These are phyloP conservation scores for Myiozetetes cayanensis DNA, from an alignment of 2,113 vertebrate genomes.

Conservation along the genomic window DNA sequence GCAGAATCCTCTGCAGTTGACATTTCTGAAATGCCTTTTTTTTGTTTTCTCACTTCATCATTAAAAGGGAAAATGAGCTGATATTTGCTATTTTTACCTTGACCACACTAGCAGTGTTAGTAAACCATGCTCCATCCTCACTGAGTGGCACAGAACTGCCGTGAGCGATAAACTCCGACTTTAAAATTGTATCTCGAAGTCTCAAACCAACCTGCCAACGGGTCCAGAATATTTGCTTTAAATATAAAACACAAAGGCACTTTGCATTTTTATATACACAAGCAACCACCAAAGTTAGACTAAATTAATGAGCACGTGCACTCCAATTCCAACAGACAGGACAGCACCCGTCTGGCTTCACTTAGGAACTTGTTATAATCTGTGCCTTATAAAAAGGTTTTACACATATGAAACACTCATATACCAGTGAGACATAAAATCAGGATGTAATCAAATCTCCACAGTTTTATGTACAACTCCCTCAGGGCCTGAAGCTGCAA, in stretches of 20 bases:
- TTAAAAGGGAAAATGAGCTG: background rate
- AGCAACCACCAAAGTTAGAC: background rate
- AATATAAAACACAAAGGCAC: background rate
- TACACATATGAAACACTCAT: background rate
- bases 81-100: background rate
- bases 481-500: background rate
- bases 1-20: background rate
- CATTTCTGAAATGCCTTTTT: background rate
- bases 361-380: background rate
- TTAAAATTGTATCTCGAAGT: background rate
- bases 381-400: slow-evolving; percentile 2
- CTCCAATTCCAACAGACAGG: background rate
- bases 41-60: background rate
- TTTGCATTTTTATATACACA: background rate
- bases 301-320: background rate
- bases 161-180: background rate
- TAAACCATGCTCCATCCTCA: background rate
- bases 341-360: background rate
- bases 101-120: background rate
- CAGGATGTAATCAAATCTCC: slow-evolving; percentile 29
- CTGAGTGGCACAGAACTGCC: background rate
- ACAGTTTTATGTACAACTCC: background rate
- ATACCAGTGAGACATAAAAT: slow-evolving; percentile 3
- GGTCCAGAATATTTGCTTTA: background rate
- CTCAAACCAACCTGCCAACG: background rate